Percentiles rank a stretch among this genome's conserved stretches.
Evolutionary conservation across 1,140 invertebrate genomes (phyloP).

Genomic region (Sycobia sp.): DNA sequence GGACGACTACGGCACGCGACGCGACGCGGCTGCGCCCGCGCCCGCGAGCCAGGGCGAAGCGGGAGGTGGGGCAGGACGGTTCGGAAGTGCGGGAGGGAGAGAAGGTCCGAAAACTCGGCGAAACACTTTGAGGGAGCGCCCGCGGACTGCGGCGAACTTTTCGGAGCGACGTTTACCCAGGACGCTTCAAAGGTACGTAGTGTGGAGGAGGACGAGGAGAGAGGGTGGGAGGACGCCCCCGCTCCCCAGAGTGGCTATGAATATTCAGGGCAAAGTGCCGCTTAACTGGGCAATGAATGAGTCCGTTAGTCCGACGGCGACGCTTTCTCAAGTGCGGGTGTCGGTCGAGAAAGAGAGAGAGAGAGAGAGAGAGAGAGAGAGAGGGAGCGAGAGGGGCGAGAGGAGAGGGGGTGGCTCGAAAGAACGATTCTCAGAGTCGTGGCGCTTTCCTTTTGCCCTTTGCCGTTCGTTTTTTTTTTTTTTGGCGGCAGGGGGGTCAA

Average conservation of each 20-base stretch:
- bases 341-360: too few species aligned
- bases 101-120: constrained; percentile 18
- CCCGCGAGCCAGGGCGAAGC: neutral
- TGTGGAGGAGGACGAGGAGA: neutral
- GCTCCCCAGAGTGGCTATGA: constrained; percentile 49
- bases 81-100: neutral
- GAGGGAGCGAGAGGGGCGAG: too few species aligned
- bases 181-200: constrained; percentile 20
- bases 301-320: too few species aligned
- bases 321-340: too few species aligned
- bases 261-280: constrained; percentile 59
- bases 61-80: too few species aligned
- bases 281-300: constrained; percentile 60
- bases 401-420: too few species aligned
- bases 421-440: too few species aligned
- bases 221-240: neutral
- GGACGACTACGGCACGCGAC: too few species aligned
- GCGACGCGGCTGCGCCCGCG: too few species aligned
- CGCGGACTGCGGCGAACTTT: constrained; percentile 40
- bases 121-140: constrained; percentile 28
- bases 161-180: constrained; percentile 47
- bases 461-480: neutral
- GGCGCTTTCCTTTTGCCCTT: neutral
- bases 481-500: too few species aligned
- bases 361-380: too few species aligned